Evolutionary conservation across 1,140 invertebrate species (phyloP), one percentile per base, ranked within the genome.

Genomic region (Teleogryllus occipitalis): DNA sequence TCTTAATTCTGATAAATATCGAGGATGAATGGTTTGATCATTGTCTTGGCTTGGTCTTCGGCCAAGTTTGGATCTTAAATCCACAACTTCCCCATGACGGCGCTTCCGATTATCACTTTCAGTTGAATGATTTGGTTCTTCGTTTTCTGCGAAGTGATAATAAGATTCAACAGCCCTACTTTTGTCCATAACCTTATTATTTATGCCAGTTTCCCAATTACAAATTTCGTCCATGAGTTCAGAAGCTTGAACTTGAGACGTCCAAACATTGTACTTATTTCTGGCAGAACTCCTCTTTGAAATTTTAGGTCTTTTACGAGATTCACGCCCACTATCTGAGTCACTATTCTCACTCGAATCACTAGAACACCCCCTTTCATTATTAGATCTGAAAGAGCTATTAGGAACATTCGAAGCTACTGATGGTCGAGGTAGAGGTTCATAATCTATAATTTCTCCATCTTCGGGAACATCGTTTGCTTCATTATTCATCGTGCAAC

Each of bases 1-100:
- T 39, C 54, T 75, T 47, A 81, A 77, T n/a, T 54, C 76, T 14
- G 54, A 10, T 18, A 65, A 65, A 65, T 65, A 65, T 65, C 54
- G 10, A 65, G 54, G 54, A 39, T 39, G 27, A 39, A 39, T 39
- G 1, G 27, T 39, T 65, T 65, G 54, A 65, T 65, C 54, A 0
- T 65, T 18, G 18, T 65, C 54, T 65, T 2, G 10, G 18, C 54
- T 65, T 14, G 10, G 10, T 65, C 7, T 65, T 65, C 54, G 54
- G 10, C 10, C 10, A 10, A 65, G 54, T 18, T 65, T 65, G 10
- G 54, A 10, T 18, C 54, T 65, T 65, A 65, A 65, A 65, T 65
- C 54, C 2, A 65, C 54, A 14, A 14, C 18, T 65, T 65, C 54
- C 10, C 18, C 18, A 65, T 14, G 18, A 14, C 7, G 54, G 10